phyloP scores from a whole-genome alignment of 2,797 vertebrate species.

The Urophycis tenuis region DNA sequence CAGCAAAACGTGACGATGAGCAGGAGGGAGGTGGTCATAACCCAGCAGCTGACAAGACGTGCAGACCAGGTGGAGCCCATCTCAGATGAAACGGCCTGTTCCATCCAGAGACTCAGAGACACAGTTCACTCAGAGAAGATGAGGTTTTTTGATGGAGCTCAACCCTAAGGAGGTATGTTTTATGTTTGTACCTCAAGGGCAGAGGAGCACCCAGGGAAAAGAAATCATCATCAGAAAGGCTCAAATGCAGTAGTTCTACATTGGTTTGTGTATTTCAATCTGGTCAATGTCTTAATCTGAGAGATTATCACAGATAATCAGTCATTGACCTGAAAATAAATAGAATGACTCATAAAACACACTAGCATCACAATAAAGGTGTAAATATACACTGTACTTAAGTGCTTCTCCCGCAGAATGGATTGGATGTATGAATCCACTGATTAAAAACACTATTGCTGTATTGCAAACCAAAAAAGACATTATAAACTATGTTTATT shows the following conservation, averaged over 20 bases:
- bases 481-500: background rate
- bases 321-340: background rate
- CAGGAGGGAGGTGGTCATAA: conserved; percentile 64
- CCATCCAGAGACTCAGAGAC: conserved; percentile 65
- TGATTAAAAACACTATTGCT: background rate
- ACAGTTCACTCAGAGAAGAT: conserved; percentile 73
- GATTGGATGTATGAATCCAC: background rate
- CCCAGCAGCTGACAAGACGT: conserved; percentile 56
- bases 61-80: conserved; percentile 53
- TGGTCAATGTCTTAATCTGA: background rate
- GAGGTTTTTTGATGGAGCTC: conserved; percentile 67
- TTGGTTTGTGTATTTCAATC: background rate
- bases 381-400: background rate
- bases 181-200: background rate
- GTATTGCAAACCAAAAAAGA: background rate
- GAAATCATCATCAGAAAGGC: background rate
- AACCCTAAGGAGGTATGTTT: conserved; percentile 6
- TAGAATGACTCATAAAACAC: background rate
- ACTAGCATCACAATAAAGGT: background rate
- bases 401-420: background rate
- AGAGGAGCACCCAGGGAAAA: too few relatives aligned
- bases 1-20: conserved; percentile 32
- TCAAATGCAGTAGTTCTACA: background rate
- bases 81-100: conserved; percentile 62
- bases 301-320: background rate